phyloP scores from a whole-genome alignment of 2,113 vertebrate species.

The Verasper variegatus region DNA sequence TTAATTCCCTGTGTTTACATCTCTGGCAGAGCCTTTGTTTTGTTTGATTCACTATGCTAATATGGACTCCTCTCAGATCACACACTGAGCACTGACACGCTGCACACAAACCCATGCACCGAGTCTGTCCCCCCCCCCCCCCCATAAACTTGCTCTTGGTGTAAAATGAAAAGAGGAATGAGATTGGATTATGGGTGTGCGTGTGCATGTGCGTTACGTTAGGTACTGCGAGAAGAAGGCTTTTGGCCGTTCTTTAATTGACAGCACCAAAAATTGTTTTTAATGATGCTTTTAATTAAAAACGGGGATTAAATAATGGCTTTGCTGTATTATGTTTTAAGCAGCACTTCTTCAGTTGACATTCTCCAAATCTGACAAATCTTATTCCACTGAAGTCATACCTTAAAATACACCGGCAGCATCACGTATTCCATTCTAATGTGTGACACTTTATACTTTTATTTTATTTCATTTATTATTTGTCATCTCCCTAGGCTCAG shows the following conservation, averaged over 20 bases:
- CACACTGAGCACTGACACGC: conserved; percentile 58
- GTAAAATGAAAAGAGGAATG: conserved; percentile 53
- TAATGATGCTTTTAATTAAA: conserved; percentile 25
- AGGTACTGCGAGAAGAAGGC: background rate
- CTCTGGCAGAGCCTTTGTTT: conserved; percentile 72
- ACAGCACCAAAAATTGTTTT: conserved; percentile 15
- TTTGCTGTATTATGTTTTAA: background rate
- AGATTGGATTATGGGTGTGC: conserved; percentile 17
- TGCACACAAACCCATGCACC: conserved; percentile 32
- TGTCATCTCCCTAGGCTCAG: background rate
- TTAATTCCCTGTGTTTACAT: conserved; percentile 78
- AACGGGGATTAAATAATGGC: background rate
- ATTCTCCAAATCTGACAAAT: background rate
- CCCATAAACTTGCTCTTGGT: conserved; percentile 50
- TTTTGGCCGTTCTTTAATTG: conserved; percentile 18
- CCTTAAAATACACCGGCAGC: too few species aligned
- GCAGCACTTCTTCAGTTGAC: conserved; percentile 1
- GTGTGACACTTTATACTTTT: background rate
- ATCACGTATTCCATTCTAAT: too few species aligned
- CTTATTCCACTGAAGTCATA: background rate
- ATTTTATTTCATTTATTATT: background rate
- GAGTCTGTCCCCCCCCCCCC: conserved; percentile 16
- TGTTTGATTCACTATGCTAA: conserved; percentile 80
- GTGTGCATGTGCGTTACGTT: background rate
- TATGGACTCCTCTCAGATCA: conserved; percentile 67